Conservation (phyloP, 2,888 invertebrate species). For the Mongoloraphidia duomilia region DNA sequence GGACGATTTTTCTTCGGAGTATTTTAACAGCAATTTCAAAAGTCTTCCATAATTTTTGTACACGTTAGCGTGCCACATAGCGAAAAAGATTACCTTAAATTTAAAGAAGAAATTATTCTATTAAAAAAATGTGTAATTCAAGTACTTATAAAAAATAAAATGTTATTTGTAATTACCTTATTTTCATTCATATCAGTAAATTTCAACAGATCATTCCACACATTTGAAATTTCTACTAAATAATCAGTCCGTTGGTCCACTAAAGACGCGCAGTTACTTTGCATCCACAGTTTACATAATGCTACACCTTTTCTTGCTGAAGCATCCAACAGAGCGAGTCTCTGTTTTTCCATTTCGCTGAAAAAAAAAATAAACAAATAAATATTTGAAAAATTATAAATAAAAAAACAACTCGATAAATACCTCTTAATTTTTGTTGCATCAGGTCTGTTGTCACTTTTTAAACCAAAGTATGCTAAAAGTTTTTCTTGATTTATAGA, state of each 20-base stretch:
- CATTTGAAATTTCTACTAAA: conserved; percentile 42
- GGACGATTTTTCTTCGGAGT: conserved; percentile 67
- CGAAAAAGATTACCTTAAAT: conserved; percentile 55
- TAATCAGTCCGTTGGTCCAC: conserved; percentile 27
- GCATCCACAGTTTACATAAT: conserved; percentile 44
- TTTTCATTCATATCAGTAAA: conserved; percentile 65
- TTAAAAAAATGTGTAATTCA: neutral
- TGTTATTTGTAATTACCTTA: conserved; percentile 39
- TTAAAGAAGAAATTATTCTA: conserved; percentile 2
- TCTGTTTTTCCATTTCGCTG: conserved; percentile 77
- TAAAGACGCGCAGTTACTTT: conserved; percentile 21
- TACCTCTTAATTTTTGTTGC: conserved; percentile 72
- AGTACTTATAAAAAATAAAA: conserved; percentile 7
- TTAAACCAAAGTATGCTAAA: conserved; percentile 70
- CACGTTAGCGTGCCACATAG: conserved; percentile 67
- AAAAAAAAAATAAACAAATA: conserved; percentile 10
- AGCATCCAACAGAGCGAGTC: conserved; percentile 64
- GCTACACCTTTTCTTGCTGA: conserved; percentile 61
- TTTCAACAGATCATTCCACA: conserved; percentile 59
- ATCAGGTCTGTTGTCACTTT: conserved; percentile 69
- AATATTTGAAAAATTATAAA: conserved; percentile 2
- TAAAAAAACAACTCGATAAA: conserved; percentile 19
- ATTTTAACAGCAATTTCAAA: conserved; percentile 56
- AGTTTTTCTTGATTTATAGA: conserved; percentile 65
- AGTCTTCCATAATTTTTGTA: conserved; percentile 70